Evolutionary conservation across 2,888 invertebrate species (phyloP), one percentile per base, ranked within the genome.

Genomic region (Lochmaea capreae): DNA sequence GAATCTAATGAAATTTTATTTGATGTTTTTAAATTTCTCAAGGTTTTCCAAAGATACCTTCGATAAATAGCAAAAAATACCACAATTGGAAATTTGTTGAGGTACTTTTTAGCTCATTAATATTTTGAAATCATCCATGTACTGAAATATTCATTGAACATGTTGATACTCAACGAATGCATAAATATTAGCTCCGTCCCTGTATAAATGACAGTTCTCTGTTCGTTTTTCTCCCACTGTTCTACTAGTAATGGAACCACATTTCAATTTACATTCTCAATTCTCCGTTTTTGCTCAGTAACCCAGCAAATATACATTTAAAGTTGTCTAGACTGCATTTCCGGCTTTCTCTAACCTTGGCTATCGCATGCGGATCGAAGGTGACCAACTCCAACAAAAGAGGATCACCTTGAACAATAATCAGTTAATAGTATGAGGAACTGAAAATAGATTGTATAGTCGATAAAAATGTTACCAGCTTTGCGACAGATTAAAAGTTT

Each of bases 361-460:
- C 52, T 52, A 66, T 57, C 42, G 57, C 66, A 54, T 16, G 66
- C 26, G n/a, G 39, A 52, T 65, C 57, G 57, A 57, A 66, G 57
- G 16, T 57, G 57, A 18, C 33, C 39, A 54, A n/a, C 9, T 57
- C 39, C 39, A 57, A 52, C 65, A 65, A 14, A 66, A 57, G 26
- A 57, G 33, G 52, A 52, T 65, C 39, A 54, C 65, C 65, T 65
- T 65, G 66, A 66, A 66, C 57, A 66, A 66, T 57, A 54, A 66
- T 57, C 42, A 52, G 42, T 22, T 42, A 66, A 22, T 57, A 65
- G 33, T 33, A n/a, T 26, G 14, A 66, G 57, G 33, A 22, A 66
- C 57, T 66, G 59, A 57, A 57, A 66, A 66, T 57, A 66, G 57
- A 66, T 66, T 66, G 54, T 39, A 66, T 66, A 66, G 57, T 66